phyloP scores from a whole-genome alignment of 2,888 invertebrate species.

The Pandemis heparana region DNA sequence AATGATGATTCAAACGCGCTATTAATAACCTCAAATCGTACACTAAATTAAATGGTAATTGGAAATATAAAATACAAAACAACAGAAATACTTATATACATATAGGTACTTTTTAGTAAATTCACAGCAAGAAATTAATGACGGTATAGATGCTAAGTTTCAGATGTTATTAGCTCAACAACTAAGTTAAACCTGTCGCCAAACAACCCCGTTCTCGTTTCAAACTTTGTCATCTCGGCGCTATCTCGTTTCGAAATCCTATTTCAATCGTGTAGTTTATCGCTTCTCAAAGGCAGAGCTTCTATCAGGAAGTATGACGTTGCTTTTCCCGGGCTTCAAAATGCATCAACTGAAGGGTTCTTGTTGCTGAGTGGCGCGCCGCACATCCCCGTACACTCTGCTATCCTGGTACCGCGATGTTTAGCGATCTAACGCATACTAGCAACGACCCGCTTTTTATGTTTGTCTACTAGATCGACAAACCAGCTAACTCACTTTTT shows the following conservation, averaged over 20 bases:
- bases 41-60: too few relatives aligned
- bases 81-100: too few relatives aligned
- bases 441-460: background rate
- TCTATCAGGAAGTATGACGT: constrained; percentile 45
- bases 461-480: too few relatives aligned
- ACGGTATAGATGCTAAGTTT: background rate
- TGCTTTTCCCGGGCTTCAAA: constrained; percentile 56
- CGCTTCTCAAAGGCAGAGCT: constrained; percentile 35
- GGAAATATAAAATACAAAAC: too few relatives aligned
- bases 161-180: background rate
- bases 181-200: background rate
- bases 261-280: constrained; percentile 16
- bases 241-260: constrained; percentile 28
- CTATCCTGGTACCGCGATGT: constrained; percentile 28
- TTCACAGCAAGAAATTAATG: too few relatives aligned
- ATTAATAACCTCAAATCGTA: too few relatives aligned
- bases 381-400: constrained; percentile 44
- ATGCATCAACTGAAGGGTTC: constrained; percentile 69
- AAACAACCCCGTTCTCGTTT: background rate
- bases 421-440: background rate
- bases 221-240: background rate
- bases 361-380: constrained; percentile 58
- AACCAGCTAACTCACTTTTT: too few relatives aligned
- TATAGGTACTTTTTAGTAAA: too few relatives aligned
- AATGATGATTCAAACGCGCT: too few relatives aligned